phyloP scores from a whole-genome alignment of 2,888 invertebrate genomes.

The Agrilus cyanescens region DNA sequence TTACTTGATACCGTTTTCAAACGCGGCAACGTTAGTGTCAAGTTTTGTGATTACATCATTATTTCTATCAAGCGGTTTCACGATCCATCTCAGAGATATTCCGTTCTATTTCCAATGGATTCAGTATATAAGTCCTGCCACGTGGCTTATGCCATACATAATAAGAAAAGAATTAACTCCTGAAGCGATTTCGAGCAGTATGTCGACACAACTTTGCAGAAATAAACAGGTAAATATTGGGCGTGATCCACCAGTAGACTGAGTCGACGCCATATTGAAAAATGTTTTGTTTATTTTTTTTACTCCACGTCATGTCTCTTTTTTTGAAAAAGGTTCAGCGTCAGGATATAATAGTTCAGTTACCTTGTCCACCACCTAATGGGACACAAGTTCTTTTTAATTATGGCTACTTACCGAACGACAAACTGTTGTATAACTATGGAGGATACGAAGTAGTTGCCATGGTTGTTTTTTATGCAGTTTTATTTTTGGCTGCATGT shows the following conservation, averaged over 20 bases:
- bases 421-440: conserved; percentile 41
- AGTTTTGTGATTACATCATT: conserved; percentile 48
- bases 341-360: conserved; percentile 77
- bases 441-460: conserved; percentile 43
- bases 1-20: conserved; percentile 53
- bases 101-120: conserved; percentile 55
- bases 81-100: conserved; percentile 56
- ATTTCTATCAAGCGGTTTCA: conserved; percentile 53
- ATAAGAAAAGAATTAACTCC: conserved; percentile 53
- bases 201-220: conserved; percentile 46
- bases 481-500: conserved; percentile 49
- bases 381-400: conserved; percentile 56
- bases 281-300: neutral
- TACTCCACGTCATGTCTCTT: neutral
- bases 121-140: conserved; percentile 56
- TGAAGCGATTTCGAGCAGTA: conserved; percentile 46
- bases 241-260: conserved; percentile 1
- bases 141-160: conserved; percentile 60
- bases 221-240: conserved; percentile 59
- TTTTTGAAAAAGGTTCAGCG: conserved; percentile 52
- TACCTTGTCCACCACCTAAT: conserved; percentile 69
- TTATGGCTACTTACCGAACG: conserved; percentile 38
- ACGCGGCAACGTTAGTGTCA: conserved; percentile 50
- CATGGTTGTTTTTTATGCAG: conserved; percentile 47
- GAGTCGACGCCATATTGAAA: neutral